These are phyloP conservation scores for Pyrrhia umbra DNA, from an alignment of 2,888 invertebrate genomes.

Conservation along the genomic window DNA sequence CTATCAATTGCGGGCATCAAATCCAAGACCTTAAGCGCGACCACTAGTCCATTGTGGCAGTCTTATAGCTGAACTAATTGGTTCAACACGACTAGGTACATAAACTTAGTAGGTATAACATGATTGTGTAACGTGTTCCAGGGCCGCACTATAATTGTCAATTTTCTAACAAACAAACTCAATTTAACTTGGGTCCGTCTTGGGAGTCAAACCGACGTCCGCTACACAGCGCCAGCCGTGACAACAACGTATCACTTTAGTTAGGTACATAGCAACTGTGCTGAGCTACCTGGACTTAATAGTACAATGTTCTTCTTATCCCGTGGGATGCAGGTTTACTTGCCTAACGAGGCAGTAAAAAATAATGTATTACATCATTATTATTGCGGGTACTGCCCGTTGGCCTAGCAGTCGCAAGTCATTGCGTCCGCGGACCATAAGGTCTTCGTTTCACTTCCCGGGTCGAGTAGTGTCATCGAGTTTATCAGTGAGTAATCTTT, in stretches of 20 bases:
- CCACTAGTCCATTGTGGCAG: no score
- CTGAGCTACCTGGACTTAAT: not conserved
- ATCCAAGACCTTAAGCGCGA: not conserved
- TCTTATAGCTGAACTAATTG: not conserved
- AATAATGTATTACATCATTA: no score
- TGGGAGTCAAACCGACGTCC: constrained; percentile 34
- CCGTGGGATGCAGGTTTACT: no score
- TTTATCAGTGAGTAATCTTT: no score
- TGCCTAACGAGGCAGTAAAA: no score
- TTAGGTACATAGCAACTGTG: not conserved
- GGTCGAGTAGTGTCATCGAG: no score
- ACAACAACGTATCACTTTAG: constrained; percentile 8
- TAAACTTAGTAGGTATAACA: constrained; percentile 15
- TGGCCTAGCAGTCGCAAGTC: no score
- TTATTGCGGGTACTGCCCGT: no score
- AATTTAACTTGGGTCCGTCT: constrained; percentile 40
- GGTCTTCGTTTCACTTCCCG: no score
- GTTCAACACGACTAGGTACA: not conserved
- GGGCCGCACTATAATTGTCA: constrained; percentile 34
- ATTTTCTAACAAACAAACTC: constrained; percentile 52
- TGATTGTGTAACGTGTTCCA: constrained; percentile 3
- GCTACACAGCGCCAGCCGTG: not conserved
- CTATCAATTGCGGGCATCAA: not conserved
- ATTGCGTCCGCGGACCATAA: no score
- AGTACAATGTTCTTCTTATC: no score